Percentiles rank a stretch among this genome's conserved stretches.
Evolutionary conservation across 2,888 invertebrate species (phyloP).

Genomic region (Caenorhabditis doughertyi): DNA sequence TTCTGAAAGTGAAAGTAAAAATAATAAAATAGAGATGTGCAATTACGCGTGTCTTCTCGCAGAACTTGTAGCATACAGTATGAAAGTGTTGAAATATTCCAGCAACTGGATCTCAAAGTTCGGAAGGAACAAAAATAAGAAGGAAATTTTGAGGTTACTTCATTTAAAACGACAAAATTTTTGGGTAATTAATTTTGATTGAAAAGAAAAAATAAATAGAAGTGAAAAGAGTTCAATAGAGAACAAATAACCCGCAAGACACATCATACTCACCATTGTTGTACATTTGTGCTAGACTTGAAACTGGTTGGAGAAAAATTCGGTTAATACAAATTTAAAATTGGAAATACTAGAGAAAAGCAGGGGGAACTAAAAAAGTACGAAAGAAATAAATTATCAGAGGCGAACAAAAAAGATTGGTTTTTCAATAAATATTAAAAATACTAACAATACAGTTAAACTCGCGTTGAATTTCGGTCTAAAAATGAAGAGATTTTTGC

Average conservation of each 20-base stretch:
- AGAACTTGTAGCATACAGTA: too few species aligned
- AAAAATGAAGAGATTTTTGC: slow-evolving; percentile 37
- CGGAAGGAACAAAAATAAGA: background rate
- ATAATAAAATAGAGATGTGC: background rate
- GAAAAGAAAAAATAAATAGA: background rate
- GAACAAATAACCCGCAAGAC: slow-evolving; percentile 3
- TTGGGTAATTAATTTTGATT: slow-evolving; percentile 19
- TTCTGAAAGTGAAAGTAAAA: too few species aligned
- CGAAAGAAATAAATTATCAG: background rate
- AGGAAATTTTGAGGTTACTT: background rate
- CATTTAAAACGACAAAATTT: slow-evolving; percentile 21
- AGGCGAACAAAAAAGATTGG: too few species aligned
- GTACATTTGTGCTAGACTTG: slow-evolving; percentile 6
- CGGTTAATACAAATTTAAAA: slow-evolving; percentile 6
- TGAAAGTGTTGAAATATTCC: too few species aligned
- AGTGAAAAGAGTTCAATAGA: background rate
- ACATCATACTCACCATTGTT: background rate
- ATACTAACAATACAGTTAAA: background rate
- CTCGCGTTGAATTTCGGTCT: slow-evolving; percentile 18
- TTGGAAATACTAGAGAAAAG: background rate
- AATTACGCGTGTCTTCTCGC: too few species aligned
- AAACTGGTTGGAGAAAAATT: background rate
- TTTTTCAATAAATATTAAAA: background rate
- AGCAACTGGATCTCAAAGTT: background rate
- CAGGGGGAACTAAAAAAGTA: background rate